phyloP scores from a whole-genome alignment of 2,888 invertebrate species.

The Torymus tubicola region DNA sequence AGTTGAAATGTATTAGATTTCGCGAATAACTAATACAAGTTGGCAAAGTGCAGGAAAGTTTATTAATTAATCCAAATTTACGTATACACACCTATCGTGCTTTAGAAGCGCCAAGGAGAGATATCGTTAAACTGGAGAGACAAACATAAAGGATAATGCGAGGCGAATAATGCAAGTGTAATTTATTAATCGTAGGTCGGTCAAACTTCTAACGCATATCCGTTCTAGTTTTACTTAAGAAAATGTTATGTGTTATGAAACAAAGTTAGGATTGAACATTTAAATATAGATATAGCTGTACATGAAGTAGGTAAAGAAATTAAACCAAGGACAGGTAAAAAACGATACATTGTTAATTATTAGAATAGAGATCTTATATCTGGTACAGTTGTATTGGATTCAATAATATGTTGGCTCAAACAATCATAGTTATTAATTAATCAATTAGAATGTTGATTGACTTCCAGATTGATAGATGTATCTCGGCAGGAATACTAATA shows the following conservation, averaged over 20 bases:
- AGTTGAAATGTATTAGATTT: slow-evolving; percentile 4
- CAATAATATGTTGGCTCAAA: too few relatives aligned
- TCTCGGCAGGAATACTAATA: too few relatives aligned
- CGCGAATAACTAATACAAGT: slow-evolving; percentile 51
- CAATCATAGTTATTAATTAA: neutral
- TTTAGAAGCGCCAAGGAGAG: slow-evolving; percentile 46
- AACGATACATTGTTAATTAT: too few relatives aligned
- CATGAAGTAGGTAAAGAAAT: too few relatives aligned
- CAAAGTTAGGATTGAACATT: too few relatives aligned
- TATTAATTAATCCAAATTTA: slow-evolving; percentile 55
- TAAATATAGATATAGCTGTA: too few relatives aligned
- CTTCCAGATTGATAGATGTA: neutral
- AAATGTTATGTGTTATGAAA: too few relatives aligned
- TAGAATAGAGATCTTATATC: too few relatives aligned
- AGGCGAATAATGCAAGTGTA: slow-evolving; percentile 16
- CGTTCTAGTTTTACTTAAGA: too few relatives aligned
- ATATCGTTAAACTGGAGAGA: slow-evolving; percentile 36
- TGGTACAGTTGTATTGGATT: too few relatives aligned
- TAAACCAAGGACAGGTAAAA: too few relatives aligned
- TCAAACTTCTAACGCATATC: too few relatives aligned
- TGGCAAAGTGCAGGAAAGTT: slow-evolving; percentile 42
- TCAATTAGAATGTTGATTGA: slow-evolving; percentile 8
- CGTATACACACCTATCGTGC: slow-evolving; percentile 47
- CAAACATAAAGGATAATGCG: slow-evolving; percentile 42
- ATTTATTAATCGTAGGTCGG: slow-evolving; percentile 4